Evolutionary conservation across 2,888 invertebrate species (phyloP).

Genomic region (Drosophila macrothrix): DNA sequence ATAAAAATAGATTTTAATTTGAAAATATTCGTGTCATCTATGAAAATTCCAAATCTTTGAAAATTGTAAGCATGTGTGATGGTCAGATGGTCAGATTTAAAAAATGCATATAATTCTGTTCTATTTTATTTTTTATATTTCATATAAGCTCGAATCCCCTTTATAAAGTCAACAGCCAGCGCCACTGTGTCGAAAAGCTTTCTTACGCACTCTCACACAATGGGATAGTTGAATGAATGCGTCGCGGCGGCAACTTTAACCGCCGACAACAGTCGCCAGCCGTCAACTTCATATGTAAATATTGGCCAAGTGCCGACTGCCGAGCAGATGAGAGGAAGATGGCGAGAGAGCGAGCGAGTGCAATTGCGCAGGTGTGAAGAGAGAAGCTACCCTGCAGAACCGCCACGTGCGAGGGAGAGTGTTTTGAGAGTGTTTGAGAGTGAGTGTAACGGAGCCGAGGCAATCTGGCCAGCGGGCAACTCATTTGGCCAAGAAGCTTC

Average conservation of each 20-base stretch:
- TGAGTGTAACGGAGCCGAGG: conserved; percentile 37
- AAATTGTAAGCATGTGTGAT: not conserved
- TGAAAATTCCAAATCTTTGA: not conserved
- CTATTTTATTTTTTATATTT: not conserved
- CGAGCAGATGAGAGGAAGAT: conserved; percentile 10
- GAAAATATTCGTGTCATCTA: not conserved
- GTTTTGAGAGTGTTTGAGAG: no score
- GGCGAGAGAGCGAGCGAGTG: conserved; percentile 1
- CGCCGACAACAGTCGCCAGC: conserved; percentile 52
- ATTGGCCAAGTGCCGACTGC: conserved; percentile 37
- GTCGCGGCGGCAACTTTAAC: conserved; percentile 54
- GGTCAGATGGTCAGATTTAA: not conserved
- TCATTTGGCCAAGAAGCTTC: conserved; percentile 84
- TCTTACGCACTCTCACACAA: conserved; percentile 50
- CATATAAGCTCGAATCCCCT: not conserved
- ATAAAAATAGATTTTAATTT: not conserved
- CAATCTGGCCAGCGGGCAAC: conserved; percentile 75
- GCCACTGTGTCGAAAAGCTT: conserved; percentile 50
- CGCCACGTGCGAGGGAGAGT: conserved; percentile 49
- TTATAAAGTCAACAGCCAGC: conserved; percentile 6
- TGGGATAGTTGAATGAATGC: conserved; percentile 67
- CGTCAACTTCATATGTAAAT: conserved; percentile 78
- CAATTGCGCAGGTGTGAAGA: conserved; percentile 38
- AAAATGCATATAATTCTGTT: not conserved
- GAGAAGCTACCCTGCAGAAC: conserved; percentile 25